Conservation (phyloP, 2,113 vertebrate species). For the Sinocyclocheilus anophthalmus region DNA sequence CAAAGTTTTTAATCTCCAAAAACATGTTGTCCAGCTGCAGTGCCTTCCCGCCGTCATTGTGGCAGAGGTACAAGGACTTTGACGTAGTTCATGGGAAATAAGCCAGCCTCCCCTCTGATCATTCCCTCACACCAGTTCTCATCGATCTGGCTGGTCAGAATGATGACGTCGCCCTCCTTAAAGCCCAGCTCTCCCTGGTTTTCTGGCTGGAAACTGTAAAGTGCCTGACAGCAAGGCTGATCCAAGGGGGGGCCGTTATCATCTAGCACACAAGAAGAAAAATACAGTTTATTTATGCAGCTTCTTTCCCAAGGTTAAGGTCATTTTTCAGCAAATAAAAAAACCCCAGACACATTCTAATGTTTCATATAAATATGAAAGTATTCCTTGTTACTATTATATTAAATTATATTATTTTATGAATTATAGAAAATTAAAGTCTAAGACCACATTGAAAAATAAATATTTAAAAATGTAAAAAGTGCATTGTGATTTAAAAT, state of each 20-base stretch:
- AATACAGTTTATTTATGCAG: background rate
- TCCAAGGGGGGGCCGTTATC: slow-evolving; percentile 67
- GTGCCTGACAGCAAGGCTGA: slow-evolving; percentile 88
- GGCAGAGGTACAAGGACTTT: slow-evolving; percentile 89
- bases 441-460: too few relatives aligned
- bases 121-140: slow-evolving; percentile 91
- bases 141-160: slow-evolving; percentile 85
- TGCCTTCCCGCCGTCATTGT: slow-evolving; percentile 66
- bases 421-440: too few relatives aligned
- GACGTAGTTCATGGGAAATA: slow-evolving; percentile 90
- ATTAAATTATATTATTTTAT: too few relatives aligned
- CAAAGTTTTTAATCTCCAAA: slow-evolving; percentile 1
- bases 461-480: too few relatives aligned
- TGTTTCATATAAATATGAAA: too few relatives aligned
- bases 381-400: too few relatives aligned
- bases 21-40: slow-evolving; percentile 18
- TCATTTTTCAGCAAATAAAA: background rate
- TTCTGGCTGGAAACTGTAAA: slow-evolving; percentile 87
- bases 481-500: too few relatives aligned
- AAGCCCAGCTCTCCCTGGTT: slow-evolving; percentile 86
- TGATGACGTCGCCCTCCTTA: slow-evolving; percentile 89
- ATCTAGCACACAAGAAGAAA: slow-evolving; percentile 26
- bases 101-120: slow-evolving; percentile 80
- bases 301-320: background rate
- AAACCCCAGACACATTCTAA: too few relatives aligned